A percentile compares a stretch with the other conserved stretches of the same genome.
phyloP scores from a whole-genome alignment of 2,888 invertebrate species.

The Nasonovia ribisnigri region DNA sequence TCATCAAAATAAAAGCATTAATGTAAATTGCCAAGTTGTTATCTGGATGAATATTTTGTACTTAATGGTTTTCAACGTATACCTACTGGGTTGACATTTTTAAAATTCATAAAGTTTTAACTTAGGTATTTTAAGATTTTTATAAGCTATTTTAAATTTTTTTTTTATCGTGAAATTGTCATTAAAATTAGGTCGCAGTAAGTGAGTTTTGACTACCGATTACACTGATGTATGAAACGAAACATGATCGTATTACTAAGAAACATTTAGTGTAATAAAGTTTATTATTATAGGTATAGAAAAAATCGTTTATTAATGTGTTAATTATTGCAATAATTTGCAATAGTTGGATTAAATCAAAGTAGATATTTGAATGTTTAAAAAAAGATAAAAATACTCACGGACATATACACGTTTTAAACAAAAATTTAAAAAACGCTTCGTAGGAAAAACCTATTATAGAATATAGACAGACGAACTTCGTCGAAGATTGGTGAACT shows the following conservation, averaged over 20 bases:
- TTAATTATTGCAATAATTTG: not conserved
- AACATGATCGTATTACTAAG: not conserved
- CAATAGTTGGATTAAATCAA: not conserved
- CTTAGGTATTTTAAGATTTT: not conserved
- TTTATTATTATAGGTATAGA: not conserved
- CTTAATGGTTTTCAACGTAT: not conserved
- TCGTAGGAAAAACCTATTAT: not conserved
- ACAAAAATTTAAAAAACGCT: not conserved
- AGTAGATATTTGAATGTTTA: not conserved
- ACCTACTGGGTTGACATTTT: not conserved
- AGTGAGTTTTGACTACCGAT: not conserved
- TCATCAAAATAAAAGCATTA: not conserved
- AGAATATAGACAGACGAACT: not conserved
- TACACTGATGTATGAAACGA: not conserved
- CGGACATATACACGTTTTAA: not conserved
- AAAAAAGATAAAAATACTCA: not conserved
- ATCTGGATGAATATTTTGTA: not conserved
- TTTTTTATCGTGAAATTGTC: not conserved
- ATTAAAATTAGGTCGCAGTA: not conserved
- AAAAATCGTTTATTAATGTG: slow-evolving; percentile 15
- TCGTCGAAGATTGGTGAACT: not conserved
- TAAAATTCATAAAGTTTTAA: not conserved
- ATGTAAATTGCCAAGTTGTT: not conserved
- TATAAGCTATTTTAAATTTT: not conserved
- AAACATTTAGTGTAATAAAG: not conserved